A percentile compares a stretch with the other conserved stretches of the same genome.
phyloP scores from a whole-genome alignment of 2,888 invertebrate species.

The Malachius bipustulatus region DNA sequence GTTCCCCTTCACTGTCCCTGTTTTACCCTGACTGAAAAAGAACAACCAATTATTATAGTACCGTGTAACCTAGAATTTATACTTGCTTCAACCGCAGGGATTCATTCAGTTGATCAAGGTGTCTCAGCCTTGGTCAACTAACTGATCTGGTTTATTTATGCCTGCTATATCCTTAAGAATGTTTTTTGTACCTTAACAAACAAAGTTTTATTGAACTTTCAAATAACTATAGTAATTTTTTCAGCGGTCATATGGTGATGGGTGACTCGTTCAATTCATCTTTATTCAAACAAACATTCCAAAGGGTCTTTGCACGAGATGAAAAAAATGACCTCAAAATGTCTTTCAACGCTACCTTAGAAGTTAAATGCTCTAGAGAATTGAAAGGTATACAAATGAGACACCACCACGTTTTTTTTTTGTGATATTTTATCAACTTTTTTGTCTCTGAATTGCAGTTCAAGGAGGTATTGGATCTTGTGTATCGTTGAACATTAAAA shows the following conservation, averaged over 20 bases:
- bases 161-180: too few species aligned
- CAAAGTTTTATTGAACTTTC: slow-evolving; percentile 12
- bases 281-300: slow-evolving; percentile 98
- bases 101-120: too few species aligned
- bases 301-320: slow-evolving; percentile 90
- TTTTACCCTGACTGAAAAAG: too few species aligned
- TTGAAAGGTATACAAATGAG: slow-evolving; percentile 54
- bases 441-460: slow-evolving; percentile 40
- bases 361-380: slow-evolving; percentile 93
- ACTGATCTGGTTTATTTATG: too few species aligned
- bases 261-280: slow-evolving; percentile 99
- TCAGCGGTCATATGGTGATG: slow-evolving; percentile 97
- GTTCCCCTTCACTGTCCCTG: too few species aligned
- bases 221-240: slow-evolving; percentile 24
- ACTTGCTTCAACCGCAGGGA: too few species aligned
- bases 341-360: slow-evolving; percentile 95
- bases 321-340: slow-evolving; percentile 84
- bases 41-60: too few species aligned
- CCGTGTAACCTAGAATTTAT: too few species aligned
- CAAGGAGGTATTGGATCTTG: slow-evolving; percentile 95
- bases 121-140: too few species aligned
- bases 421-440: not conserved
- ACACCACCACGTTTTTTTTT: slow-evolving; percentile 3
- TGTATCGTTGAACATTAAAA: slow-evolving; percentile 86
- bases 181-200: too few species aligned